Evolutionary conservation across 1,140 invertebrate species (phyloP), one percentile per base, ranked within the genome.

Genomic region (Cherax destructor): DNA sequence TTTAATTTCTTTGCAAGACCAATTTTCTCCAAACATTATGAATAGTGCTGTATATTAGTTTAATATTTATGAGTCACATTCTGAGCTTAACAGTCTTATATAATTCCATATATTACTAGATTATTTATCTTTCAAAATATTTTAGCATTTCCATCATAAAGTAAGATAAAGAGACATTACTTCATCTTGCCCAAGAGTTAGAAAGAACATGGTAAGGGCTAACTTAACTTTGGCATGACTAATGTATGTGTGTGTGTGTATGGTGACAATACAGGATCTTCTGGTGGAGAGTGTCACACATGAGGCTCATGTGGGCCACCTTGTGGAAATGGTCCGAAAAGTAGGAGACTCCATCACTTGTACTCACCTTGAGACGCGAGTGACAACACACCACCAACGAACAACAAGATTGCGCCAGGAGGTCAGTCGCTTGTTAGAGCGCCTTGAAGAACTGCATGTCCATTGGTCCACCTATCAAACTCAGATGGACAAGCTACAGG

Each of bases 401-500:
- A 92, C 88, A 24, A 86, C 79, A 1, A 80, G 83, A 11, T 83
- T 93, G 18, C 77, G 92, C 10, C 90, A 91, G 30, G 91, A 92
- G 61, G 89, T 92, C 41, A 74, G 84, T 47, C 83, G 88, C 41
- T 76, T 93, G 18, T 74, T 93, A 49, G 79, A 89, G 49, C 91
- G 92, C 79, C 90, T 93, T 52, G 92, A 93, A 49, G 92, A 93
- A 69, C 59, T 93, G 47, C 92, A 93, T 56, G 92, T 93, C 61
- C 92, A 93, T 83, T 93, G 92, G 92, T 78, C 92, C 41, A 79
- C 91, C 21, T 93, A 93, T 50, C 88, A 90, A 41, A 91, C 91
- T 6, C 92, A 93, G 80, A 93, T 92, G 92, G 92, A 93, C 80
- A 77, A 92, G 41, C 86, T 93, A 30, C 91, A 93, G 83, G 91